Evolutionary conservation across 2,888 invertebrate species (phyloP).

Genomic region (Scaptomyza parva): DNA sequence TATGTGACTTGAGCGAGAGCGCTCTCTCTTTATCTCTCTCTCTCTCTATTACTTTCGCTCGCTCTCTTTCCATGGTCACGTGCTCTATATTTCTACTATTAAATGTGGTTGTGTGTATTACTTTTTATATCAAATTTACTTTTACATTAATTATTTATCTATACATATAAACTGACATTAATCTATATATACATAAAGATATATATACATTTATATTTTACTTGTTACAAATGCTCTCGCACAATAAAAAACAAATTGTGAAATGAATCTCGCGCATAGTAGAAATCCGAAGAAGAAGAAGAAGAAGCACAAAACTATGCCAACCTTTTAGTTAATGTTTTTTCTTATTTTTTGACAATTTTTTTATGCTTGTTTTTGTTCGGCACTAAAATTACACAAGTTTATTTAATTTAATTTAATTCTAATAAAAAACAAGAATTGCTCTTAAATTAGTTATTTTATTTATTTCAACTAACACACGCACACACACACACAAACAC

Average conservation of each 20-base stretch:
- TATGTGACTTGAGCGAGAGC: constrained; percentile 5
- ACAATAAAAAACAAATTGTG: constrained; percentile 46
- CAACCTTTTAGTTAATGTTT: constrained; percentile 63
- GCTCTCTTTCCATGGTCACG: constrained; percentile 5
- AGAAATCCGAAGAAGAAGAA: constrained; percentile 15
- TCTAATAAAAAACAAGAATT: constrained; percentile 58
- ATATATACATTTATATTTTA: constrained; percentile 21
- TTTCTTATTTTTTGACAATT: constrained; percentile 32
- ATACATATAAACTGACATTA: no score
- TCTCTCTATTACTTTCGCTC: not conserved
- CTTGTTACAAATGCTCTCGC: constrained; percentile 59
- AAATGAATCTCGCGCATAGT: constrained; percentile 62
- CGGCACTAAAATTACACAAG: constrained; percentile 54
- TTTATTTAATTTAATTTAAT: constrained; percentile 30
- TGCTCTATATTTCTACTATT: constrained; percentile 63
- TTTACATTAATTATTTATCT: constrained; percentile 47
- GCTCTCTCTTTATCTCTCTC: not conserved
- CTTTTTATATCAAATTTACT: constrained; percentile 64
- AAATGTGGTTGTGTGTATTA: constrained; percentile 79
- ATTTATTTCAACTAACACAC: not conserved
- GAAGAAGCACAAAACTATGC: constrained; percentile 49
- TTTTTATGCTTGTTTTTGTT: constrained; percentile 64
- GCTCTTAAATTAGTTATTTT: constrained; percentile 28
- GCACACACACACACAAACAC: constrained; percentile 28
- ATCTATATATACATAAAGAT: constrained; percentile 9